Conservation (phyloP, 2,797 vertebrate genomes). For the Danio jaintianensis region DNA sequence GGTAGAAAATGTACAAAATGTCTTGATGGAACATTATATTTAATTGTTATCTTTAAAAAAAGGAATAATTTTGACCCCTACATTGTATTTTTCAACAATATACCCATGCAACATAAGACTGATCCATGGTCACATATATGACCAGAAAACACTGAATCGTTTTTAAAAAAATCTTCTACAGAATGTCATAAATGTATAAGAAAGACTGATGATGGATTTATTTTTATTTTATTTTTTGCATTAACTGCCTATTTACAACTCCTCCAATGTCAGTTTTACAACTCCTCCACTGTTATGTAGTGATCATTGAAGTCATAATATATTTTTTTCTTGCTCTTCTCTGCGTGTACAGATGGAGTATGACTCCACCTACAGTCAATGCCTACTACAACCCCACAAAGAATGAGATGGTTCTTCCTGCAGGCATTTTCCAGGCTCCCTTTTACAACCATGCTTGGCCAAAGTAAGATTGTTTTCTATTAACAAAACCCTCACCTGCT, state of each 20-base stretch:
- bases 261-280: neutral
- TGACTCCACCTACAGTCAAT: constrained; percentile 96
- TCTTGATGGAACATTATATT: no score
- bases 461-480: constrained; percentile 78
- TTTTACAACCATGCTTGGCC: constrained; percentile 91
- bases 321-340: constrained; percentile 9
- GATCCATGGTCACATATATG: no score
- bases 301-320: neutral
- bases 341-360: constrained; percentile 89
- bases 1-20: no score
- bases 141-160: neutral
- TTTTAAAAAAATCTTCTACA: neutral
- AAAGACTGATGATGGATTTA: neutral
- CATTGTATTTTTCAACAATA: no score
- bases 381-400: constrained; percentile 98
- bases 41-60: no score
- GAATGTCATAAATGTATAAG: neutral
- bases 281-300: neutral
- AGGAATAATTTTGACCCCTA: no score
- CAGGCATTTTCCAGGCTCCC: constrained; percentile 93
- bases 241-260: neutral
- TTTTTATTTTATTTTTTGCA: neutral
- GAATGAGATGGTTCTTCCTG: constrained; percentile 97
- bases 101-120: no score
- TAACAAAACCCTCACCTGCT: neutral